phyloP scores from a whole-genome alignment of 2,888 invertebrate genomes.

The Parnassius smintheus region DNA sequence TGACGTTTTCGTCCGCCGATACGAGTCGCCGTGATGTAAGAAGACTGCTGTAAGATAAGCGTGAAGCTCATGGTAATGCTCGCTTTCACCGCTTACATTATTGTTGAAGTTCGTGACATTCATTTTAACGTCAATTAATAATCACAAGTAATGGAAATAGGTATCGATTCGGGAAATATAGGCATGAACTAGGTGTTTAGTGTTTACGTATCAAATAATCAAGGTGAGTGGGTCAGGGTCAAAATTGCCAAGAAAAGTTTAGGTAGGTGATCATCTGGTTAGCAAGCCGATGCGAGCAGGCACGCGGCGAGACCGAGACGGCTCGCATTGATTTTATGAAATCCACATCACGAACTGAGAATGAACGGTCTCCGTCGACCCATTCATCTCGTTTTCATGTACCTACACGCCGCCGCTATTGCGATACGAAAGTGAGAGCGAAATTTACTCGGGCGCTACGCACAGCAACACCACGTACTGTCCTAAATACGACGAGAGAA shows the following conservation, averaged over 20 bases:
- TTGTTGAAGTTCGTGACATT: neutral
- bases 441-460: conserved; percentile 74
- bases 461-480: conserved; percentile 53
- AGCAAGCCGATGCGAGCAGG: conserved; percentile 54
- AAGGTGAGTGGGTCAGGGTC: neutral
- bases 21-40: conserved; percentile 47
- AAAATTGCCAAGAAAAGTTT: conserved; percentile 54
- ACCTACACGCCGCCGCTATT: conserved; percentile 63
- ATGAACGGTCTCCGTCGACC: conserved; percentile 72
- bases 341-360: conserved; percentile 73
- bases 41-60: conserved; percentile 32
- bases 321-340: conserved; percentile 75
- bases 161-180: no score
- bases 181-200: neutral
- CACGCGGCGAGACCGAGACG: conserved; percentile 61
- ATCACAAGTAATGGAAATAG: no score
- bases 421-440: conserved; percentile 79
- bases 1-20: conserved; percentile 63
- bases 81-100: conserved; percentile 16
- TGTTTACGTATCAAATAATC: conserved; percentile 1
- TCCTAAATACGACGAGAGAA: conserved; percentile 64
- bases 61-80: conserved; percentile 28
- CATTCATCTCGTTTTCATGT: conserved; percentile 81
- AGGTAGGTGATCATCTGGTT: conserved; percentile 61
- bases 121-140: conserved; percentile 6